Percentiles rank a stretch among this genome's conserved stretches.
Evolutionary conservation across 2,797 vertebrate species (phyloP).

Genomic region (Tangara arthus): DNA sequence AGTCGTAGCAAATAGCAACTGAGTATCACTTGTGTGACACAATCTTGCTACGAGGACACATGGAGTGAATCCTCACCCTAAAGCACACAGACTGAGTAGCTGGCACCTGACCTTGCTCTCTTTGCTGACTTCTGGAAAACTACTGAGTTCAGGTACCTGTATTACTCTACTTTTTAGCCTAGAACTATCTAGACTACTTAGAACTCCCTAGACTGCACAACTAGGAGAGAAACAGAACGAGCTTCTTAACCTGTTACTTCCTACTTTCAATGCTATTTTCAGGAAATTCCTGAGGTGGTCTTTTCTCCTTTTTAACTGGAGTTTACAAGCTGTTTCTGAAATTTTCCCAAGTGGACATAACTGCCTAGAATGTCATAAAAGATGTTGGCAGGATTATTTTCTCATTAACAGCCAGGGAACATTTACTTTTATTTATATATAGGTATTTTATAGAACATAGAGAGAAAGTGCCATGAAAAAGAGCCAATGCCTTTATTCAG

Average conservation of each 20-base stretch:
- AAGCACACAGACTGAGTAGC: background rate
- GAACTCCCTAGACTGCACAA: background rate
- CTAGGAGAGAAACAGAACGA: background rate
- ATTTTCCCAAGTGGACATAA: background rate
- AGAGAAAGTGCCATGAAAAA: background rate
- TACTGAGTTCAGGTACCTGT: background rate
- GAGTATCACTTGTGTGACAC: background rate
- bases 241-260: background rate
- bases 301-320: background rate
- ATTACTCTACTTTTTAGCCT: background rate
- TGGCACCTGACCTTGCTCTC: background rate
- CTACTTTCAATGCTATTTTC: background rate
- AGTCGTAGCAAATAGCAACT: background rate
- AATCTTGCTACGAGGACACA: background rate
- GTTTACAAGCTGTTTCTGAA: background rate
- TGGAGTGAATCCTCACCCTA: background rate
- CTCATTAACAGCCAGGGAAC: background rate
- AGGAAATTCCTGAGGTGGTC: background rate
- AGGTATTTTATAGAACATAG: background rate
- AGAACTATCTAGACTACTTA: background rate
- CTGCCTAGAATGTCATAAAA: background rate
- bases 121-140: background rate
- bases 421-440: background rate
- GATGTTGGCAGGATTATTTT: background rate
- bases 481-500: background rate